Conservation (phyloP, 2,797 vertebrate genomes). For the Chaetodon trifasciatus region DNA sequence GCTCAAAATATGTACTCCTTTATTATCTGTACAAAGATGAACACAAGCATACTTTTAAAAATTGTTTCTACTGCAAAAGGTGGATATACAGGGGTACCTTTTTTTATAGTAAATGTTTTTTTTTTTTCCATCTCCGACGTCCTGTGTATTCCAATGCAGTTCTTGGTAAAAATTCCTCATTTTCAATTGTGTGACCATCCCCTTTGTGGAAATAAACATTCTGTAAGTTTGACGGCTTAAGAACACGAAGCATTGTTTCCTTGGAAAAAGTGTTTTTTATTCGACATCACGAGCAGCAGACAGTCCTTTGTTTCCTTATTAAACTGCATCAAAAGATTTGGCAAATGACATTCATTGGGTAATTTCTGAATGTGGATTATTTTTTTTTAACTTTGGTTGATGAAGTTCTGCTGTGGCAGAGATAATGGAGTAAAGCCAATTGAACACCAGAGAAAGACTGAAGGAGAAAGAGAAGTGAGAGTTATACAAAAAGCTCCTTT, state of each 20-base stretch:
- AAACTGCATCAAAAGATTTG: slow-evolving; percentile 25
- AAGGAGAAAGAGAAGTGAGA: not conserved
- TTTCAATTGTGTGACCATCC: slow-evolving; percentile 42
- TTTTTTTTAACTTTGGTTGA: not conserved
- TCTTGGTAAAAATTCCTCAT: not conserved
- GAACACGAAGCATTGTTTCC: not conserved
- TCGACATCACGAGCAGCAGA: slow-evolving; percentile 7
- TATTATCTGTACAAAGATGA: slow-evolving; percentile 55
- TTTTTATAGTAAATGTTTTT: slow-evolving; percentile 39
- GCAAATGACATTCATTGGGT: slow-evolving; percentile 16
- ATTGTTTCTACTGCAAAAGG: slow-evolving; percentile 21
- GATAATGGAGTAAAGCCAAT: slow-evolving; percentile 1
- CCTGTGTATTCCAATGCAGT: slow-evolving; percentile 39
- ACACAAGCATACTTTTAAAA: slow-evolving; percentile 32
- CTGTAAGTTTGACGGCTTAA: slow-evolving; percentile 57
- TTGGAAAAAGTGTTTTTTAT: not conserved
- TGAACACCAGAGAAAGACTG: not conserved
- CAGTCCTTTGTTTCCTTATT: slow-evolving; percentile 14
- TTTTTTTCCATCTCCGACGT: slow-evolving; percentile 42
- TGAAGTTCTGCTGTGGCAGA: slow-evolving; percentile 13
- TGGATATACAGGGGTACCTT: not conserved
- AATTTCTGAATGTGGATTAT: not conserved
- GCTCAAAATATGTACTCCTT: slow-evolving; percentile 31
- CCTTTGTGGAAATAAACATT: slow-evolving; percentile 79
- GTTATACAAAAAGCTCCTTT: slow-evolving; percentile 21